phyloP scores from a whole-genome alignment of 2,888 invertebrate species.

The Platerodrilus igneus region DNA sequence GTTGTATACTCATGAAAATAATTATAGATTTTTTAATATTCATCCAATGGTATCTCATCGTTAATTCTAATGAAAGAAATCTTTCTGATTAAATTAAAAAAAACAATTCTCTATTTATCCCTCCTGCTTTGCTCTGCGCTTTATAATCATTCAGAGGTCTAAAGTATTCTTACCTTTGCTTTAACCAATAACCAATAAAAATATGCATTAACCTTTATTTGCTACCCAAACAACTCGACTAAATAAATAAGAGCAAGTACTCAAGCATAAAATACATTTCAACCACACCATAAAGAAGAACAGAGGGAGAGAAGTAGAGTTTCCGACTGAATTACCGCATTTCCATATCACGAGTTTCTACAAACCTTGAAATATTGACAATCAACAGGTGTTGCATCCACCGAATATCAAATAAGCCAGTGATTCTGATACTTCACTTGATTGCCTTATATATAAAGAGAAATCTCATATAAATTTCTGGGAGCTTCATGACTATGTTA shows the following conservation, averaged over 20 bases:
- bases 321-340: constrained; percentile 41
- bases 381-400: constrained; percentile 42
- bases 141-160: no score
- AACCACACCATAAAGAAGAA: constrained; percentile 24
- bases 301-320: constrained; percentile 31
- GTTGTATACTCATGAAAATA: no score
- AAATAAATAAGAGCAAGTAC: constrained; percentile 21
- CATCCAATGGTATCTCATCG: no score
- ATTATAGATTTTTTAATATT: no score
- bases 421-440: constrained; percentile 19
- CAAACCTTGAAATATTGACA: constrained; percentile 43
- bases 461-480: constrained; percentile 12
- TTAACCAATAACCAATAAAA: no score
- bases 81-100: no score
- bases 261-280: constrained; percentile 22
- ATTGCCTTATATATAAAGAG: constrained; percentile 20
- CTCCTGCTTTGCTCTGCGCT: no score
- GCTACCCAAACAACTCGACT: constrained; percentile 18
- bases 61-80: no score
- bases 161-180: no score
- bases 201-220: no score
- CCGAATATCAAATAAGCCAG: constrained; percentile 33
- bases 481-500: constrained; percentile 5
- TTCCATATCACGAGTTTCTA: constrained; percentile 40
- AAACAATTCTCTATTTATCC: no score